Percentiles rank a stretch among this genome's conserved stretches.
Conservation (phyloP, 2,888 invertebrate genomes). For the Drosophila infuscata region DNA sequence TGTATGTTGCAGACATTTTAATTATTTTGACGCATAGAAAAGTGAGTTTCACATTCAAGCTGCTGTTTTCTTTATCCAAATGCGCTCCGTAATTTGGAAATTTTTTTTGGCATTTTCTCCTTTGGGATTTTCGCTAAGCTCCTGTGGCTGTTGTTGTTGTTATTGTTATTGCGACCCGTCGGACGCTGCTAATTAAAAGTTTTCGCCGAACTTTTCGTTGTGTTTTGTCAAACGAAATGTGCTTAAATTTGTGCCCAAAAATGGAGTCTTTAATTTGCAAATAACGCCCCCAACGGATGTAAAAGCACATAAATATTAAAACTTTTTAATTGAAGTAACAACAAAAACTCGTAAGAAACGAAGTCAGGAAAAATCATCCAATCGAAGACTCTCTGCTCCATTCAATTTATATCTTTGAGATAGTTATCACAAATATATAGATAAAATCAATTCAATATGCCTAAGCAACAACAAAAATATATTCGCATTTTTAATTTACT, state of each 20-base stretch:
- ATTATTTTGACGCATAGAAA: slow-evolving; percentile 50
- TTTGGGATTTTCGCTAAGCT: slow-evolving; percentile 18
- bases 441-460: background rate
- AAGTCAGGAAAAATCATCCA: slow-evolving; percentile 48
- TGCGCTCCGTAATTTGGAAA: slow-evolving; percentile 1
- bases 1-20: slow-evolving; percentile 42
- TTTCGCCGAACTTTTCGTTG: slow-evolving; percentile 58
- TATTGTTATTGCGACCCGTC: slow-evolving; percentile 17
- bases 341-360: slow-evolving; percentile 76
- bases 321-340: slow-evolving; percentile 77
- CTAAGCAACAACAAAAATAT: background rate
- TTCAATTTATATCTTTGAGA: background rate
- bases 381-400: no score
- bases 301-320: slow-evolving; percentile 60
- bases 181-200: slow-evolving; percentile 74
- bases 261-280: slow-evolving; percentile 33
- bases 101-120: slow-evolving; percentile 19
- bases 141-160: slow-evolving; percentile 8
- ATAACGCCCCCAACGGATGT: slow-evolving; percentile 11
- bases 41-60: slow-evolving; percentile 35
- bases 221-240: slow-evolving; percentile 40
- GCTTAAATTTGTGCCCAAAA: slow-evolving; percentile 43
- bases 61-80: slow-evolving; percentile 28
- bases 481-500: background rate
- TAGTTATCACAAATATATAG: background rate